phyloP scores from a whole-genome alignment of 92 coral and sea anemone species.

The Epizoanthus rinbou region DNA sequence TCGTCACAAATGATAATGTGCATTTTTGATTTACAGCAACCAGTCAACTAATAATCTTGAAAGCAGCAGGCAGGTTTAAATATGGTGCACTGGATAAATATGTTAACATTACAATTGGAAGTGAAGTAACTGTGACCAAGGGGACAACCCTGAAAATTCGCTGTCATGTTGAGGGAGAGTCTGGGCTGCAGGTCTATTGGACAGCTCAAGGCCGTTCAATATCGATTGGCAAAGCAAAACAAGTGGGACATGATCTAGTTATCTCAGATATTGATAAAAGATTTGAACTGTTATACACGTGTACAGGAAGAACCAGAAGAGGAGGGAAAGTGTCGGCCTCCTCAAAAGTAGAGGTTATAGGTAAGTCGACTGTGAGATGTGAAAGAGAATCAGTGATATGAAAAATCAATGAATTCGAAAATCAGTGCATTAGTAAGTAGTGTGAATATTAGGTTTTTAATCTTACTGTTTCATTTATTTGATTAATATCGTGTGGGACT shows the following conservation, averaged over 20 bases:
- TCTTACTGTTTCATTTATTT: too few species aligned
- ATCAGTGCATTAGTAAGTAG: too few species aligned
- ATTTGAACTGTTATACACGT: conserved; percentile 64
- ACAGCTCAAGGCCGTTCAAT: conserved; percentile 55
- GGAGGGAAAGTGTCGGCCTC: conserved; percentile 46
- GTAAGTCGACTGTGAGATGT: conserved; percentile 24
- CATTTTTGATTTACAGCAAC: conserved; percentile 44
- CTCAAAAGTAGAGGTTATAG: conserved; percentile 62
- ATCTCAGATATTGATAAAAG: conserved; percentile 72
- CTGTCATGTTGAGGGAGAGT: conserved; percentile 73
- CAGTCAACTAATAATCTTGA: conserved; percentile 55
- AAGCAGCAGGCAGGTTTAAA: conserved; percentile 44
- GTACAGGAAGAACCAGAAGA: conserved; percentile 59
- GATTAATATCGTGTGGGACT: too few species aligned
- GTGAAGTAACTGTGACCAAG: conserved; percentile 74
- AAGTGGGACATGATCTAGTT: conserved; percentile 68
- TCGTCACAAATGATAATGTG: not conserved
- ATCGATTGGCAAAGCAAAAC: conserved; percentile 69
- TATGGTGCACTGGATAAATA: conserved; percentile 69
- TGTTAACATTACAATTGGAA: conserved; percentile 79
- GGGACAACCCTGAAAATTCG: conserved; percentile 76
- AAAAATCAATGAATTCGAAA: too few species aligned
- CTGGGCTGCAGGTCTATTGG: conserved; percentile 73
- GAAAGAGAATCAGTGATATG: not conserved
- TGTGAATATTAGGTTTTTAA: too few species aligned